phyloP scores from a whole-genome alignment of 2,888 invertebrate species.

The Entomobrya proxima region DNA sequence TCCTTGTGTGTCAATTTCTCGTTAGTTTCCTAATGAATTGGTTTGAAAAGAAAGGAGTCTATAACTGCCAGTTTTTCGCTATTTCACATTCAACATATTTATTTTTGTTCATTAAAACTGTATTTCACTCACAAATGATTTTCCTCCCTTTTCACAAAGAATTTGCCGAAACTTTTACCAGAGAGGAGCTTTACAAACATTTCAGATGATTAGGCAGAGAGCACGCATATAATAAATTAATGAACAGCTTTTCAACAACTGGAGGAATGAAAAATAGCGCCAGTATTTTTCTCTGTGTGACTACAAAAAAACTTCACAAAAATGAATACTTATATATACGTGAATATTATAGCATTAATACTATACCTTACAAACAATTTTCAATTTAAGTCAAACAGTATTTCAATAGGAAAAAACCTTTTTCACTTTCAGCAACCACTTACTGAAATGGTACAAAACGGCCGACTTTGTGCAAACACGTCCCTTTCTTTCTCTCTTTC shows the following conservation, averaged over 20 bases:
- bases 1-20: neutral
- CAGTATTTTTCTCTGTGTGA: neutral
- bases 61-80: too few relatives aligned
- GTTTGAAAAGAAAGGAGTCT: neutral
- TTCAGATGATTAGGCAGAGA: neutral
- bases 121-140: neutral
- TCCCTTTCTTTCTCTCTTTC: neutral
- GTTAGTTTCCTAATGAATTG: neutral
- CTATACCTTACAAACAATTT: neutral
- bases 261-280: neutral
- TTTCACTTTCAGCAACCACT: constrained; percentile 6
- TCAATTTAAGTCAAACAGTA: too few relatives aligned
- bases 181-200: neutral
- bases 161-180: neutral
- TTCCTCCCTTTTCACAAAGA: neutral
- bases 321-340: neutral
- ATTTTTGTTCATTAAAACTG: neutral
- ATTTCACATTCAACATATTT: too few relatives aligned
- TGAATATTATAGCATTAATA: neutral
- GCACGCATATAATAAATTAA: neutral
- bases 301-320: neutral
- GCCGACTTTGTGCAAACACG: constrained; percentile 6
- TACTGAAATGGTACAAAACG: constrained; percentile 12
- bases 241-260: neutral
- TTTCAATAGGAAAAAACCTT: too few relatives aligned